Conservation (phyloP, 1,140 invertebrate genomes). For the Caenorhabditis elegans region WBcel235 BX284606.5:3432001-3432500, state of each 20-base stretch:
- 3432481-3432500: background rate
- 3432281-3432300: constrained; percentile 3
- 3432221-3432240: too few species aligned
- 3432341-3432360: constrained; percentile 16
- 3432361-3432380: too few species aligned
- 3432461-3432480: background rate
- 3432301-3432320: background rate
- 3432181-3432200: background rate
- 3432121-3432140: background rate
- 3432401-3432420: too few species aligned
- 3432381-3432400: too few species aligned
- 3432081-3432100: too few species aligned
- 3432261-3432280: background rate
- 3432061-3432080: too few species aligned
- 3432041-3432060: too few species aligned
- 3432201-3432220: too few species aligned
- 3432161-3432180: background rate
- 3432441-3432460: background rate
- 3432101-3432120: background rate
- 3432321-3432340: too few species aligned
- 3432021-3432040: too few species aligned
- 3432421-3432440: background rate
- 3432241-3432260: too few species aligned
- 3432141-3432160: background rate
- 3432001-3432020: too few species aligned